Evolutionary conservation across 2,888 invertebrate species (phyloP).

Genomic region (Aspidiotus destructor): DNA sequence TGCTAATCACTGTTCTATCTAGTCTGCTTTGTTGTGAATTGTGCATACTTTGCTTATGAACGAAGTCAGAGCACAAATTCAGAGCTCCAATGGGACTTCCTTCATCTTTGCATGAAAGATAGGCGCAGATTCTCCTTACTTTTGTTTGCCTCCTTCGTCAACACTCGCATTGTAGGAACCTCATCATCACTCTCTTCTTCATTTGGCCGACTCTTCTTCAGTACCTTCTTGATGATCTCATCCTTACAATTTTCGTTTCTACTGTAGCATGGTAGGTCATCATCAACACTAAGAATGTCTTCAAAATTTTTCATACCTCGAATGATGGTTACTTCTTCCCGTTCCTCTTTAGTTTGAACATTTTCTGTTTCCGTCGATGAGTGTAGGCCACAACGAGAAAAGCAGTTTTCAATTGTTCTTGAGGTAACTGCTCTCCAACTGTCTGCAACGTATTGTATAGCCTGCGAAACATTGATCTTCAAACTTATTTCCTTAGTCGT

Average conservation of each 20-base stretch:
- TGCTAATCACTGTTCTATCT: no score
- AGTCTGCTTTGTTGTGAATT: no score
- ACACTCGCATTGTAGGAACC: not conserved
- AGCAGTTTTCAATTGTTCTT: not conserved
- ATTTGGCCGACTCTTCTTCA: not conserved
- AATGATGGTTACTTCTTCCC: not conserved
- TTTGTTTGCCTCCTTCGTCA: not conserved
- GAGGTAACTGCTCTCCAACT: not conserved
- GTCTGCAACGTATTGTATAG: not conserved
- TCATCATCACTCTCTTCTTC: not conserved
- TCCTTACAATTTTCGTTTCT: not conserved
- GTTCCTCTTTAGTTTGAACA: not conserved
- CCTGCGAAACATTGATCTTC: not conserved
- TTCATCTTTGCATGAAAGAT: not conserved
- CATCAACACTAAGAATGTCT: not conserved
- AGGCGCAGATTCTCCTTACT: not conserved
- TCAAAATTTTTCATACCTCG: not conserved
- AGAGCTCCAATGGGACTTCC: not conserved
- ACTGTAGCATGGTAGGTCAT: not conserved
- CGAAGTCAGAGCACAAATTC: not conserved
- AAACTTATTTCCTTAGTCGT: not conserved
- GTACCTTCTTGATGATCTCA: not conserved
- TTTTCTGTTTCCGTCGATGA: not conserved
- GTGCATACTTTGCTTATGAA: not conserved
- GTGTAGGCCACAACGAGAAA: not conserved